Evolutionary conservation across 2,888 invertebrate genomes (phyloP).

Genomic region (Orthonychiurus folsomi): DNA sequence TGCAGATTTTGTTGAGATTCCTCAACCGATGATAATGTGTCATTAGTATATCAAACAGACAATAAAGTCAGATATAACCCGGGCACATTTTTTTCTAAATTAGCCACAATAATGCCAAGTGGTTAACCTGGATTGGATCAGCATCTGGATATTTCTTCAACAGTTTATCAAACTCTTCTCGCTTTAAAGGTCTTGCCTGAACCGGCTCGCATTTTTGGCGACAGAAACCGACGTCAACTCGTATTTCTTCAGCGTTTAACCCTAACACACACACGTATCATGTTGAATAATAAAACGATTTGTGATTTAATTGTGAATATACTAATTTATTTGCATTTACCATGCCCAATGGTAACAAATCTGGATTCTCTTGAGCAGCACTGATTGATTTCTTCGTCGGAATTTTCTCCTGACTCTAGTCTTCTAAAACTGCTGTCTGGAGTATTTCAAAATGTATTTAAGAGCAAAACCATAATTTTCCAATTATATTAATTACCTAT

Average conservation of each 20-base stretch:
- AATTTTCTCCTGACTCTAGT: conserved; percentile 35
- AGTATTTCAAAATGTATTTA: not conserved
- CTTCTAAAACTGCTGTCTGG: conserved; percentile 22
- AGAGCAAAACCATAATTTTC: not conserved
- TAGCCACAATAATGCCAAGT: too few relatives aligned
- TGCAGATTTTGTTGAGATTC: too few relatives aligned
- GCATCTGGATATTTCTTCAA: conserved; percentile 33
- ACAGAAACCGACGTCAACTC: conserved; percentile 34
- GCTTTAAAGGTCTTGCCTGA: conserved; percentile 25
- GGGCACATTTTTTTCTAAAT: too few relatives aligned
- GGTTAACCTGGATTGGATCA: conserved; percentile 37
- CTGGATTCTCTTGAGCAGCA: conserved; percentile 38
- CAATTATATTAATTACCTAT: not conserved
- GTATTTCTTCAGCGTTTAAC: conserved; percentile 27
- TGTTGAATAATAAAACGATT: too few relatives aligned
- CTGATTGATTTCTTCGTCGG: conserved; percentile 36
- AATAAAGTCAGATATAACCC: too few relatives aligned
- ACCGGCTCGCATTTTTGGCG: conserved; percentile 27
- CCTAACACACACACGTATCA: conserved; percentile 25
- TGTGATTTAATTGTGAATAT: not conserved
- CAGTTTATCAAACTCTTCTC: conserved; percentile 36
- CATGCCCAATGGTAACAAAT: conserved; percentile 37
- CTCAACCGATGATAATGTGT: too few relatives aligned
- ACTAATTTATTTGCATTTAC: conserved; percentile 23
- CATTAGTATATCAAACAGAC: too few relatives aligned